Percentiles rank a stretch among this genome's conserved stretches.
These are phyloP conservation scores for Grallaria varia DNA, from an alignment of 2,113 vertebrate species.

Conservation along the genomic window DNA sequence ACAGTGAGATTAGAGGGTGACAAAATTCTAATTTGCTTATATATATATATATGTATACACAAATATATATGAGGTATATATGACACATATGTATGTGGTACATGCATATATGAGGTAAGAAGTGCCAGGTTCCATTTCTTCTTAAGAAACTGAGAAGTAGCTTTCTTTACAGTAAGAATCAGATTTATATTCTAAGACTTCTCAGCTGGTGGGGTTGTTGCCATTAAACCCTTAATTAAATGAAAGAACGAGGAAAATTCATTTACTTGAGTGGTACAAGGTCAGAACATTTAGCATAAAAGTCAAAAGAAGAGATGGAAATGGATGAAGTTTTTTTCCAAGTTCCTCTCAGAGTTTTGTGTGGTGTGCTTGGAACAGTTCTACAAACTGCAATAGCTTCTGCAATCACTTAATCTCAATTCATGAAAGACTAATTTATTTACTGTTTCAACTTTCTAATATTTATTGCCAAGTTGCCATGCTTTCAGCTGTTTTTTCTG, in stretches of 20 bases:
- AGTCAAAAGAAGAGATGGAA: not conserved
- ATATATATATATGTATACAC: not conserved
- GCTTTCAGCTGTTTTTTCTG: not conserved
- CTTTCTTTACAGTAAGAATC: not conserved
- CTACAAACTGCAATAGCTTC: not conserved
- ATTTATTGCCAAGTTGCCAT: not conserved
- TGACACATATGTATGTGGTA: too few relatives aligned
- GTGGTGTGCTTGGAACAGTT: not conserved
- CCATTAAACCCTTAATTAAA: not conserved
- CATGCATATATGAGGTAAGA: not conserved
- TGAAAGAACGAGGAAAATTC: not conserved
- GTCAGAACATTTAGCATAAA: not conserved
- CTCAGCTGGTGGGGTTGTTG: rapidly evolving
- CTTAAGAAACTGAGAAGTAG: not conserved
- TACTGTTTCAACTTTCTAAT: not conserved
- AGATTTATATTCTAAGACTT: not conserved
- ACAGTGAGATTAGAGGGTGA: not conserved
- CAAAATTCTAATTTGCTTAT: not conserved
- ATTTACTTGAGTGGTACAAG: not conserved
- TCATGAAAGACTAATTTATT: not conserved
- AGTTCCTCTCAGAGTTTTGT: not conserved
- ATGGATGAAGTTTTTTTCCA: not conserved
- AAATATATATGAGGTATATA: not conserved
- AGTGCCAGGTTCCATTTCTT: not conserved
- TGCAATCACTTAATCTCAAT: not conserved